Conservation (phyloP, 2,888 invertebrate species). For the Fissipunctia ypsillon region DNA sequence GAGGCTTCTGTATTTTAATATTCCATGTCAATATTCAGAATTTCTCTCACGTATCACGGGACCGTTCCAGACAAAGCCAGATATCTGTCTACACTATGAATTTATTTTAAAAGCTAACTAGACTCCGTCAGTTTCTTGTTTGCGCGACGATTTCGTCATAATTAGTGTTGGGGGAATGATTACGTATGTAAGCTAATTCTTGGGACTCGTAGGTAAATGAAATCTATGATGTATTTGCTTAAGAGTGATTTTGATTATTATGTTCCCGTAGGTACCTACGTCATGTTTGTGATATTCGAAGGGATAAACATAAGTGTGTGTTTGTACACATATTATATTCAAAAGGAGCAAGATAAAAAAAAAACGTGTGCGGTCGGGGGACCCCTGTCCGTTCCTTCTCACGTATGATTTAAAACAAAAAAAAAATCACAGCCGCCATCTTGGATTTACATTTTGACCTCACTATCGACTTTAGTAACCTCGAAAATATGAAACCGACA, state of each 20-base stretch:
- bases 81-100: constrained; percentile 75
- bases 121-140: constrained; percentile 59
- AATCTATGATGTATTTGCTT: background rate
- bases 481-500: too few relatives aligned
- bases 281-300: background rate
- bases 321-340: background rate
- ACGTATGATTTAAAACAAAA: too few relatives aligned
- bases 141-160: constrained; percentile 55
- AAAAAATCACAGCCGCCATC: too few relatives aligned
- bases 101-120: constrained; percentile 72
- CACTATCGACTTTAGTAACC: too few relatives aligned
- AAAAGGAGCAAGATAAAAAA: too few relatives aligned
- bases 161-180: constrained; percentile 53
- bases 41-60: constrained; percentile 68
- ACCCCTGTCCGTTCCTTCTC: too few relatives aligned
- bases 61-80: constrained; percentile 66
- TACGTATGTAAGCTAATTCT: constrained; percentile 11
- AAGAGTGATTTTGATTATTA: background rate
- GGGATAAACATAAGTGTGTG: background rate
- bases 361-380: too few relatives aligned
- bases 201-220: background rate
- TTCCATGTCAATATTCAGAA: constrained; percentile 51
- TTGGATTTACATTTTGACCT: too few relatives aligned
- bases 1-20: constrained; percentile 29
- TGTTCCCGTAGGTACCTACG: background rate